A percentile compares a stretch with the other conserved stretches of the same genome.
Conservation (phyloP, 1,140 invertebrate genomes). For the Samia ricini region DNA sequence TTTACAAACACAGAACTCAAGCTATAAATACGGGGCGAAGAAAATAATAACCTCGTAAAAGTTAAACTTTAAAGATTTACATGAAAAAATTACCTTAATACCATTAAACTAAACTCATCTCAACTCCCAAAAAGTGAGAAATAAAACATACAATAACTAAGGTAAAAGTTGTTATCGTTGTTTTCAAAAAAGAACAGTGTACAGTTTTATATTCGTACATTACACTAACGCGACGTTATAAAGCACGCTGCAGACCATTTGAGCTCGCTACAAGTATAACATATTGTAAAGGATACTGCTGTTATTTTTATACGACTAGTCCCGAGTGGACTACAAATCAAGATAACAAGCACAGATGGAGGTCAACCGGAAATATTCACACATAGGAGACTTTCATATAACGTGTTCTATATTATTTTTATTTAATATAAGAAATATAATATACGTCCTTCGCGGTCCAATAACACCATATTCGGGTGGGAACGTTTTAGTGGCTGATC, state of each 20-base stretch:
- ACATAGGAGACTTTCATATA: conserved; percentile 21
- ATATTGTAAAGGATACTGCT: conserved; percentile 46
- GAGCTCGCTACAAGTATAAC: conserved; percentile 35
- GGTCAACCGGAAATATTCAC: conserved; percentile 42
- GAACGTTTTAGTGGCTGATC: too few species aligned
- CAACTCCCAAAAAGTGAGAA: neutral
- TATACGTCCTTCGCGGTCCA: neutral
- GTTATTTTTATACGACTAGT: conserved; percentile 48
- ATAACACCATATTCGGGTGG: neutral
- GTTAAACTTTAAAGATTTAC: too few species aligned
- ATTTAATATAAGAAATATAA: neutral
- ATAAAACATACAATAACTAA: conserved; percentile 10
- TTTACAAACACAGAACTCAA: too few species aligned
- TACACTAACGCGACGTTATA: conserved; percentile 37
- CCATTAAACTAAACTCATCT: neutral
- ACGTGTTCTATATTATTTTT: neutral
- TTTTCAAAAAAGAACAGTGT: conserved; percentile 25
- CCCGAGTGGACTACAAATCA: conserved; percentile 59
- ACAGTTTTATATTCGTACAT: conserved; percentile 23
- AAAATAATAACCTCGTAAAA: too few species aligned
- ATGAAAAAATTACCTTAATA: too few species aligned
- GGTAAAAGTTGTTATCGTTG: conserved; percentile 19
- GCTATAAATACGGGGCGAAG: too few species aligned
- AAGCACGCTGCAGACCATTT: conserved; percentile 38
- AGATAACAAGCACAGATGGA: conserved; percentile 58